Evolutionary conservation across 2,888 invertebrate genomes (phyloP), one percentile per base, ranked within the genome.

Genomic region (Andrena marginata): DNA sequence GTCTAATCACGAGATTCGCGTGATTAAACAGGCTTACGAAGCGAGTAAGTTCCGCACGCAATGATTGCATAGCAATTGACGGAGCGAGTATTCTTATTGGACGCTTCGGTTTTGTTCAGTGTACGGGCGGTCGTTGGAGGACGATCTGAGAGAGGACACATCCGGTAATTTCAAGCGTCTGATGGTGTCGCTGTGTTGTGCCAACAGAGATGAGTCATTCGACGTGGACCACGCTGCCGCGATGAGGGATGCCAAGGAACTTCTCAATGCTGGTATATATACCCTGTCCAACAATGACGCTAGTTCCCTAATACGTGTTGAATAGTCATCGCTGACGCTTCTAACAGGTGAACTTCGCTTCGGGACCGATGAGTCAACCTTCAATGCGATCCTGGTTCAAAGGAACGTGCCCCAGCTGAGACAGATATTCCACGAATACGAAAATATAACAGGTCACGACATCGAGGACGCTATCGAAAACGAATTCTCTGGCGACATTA

Each of bases 151-250:
- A 84, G 96, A 97, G 68, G 99, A 99, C 93, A 99, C 99, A 1
- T 98, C 98, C 65, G 99, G 99, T 16, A 97, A 97, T 92, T 99
- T 99, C 95, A 97, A 97, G 94, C 96, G 98, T 73, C 95, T 99
- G 59, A 96, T 99, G 95, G 97, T 98, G 31, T 98, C 99, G 35
- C 94, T 98, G 20, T 97, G 97, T 90, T 96, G 97, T 93, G 97
- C 97, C 60, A 96, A 97, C 91, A 95, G 98, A 89, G 96, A 97
- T 92, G 99, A 99, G 94, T 96, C 96, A 87, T 96, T 96, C 92
- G 95, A 96, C 16, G 95, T 96, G 5, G 97, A 99, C 94, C 95
- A 95, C 56, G 95, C 95, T 8, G 95, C 94, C 84, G 99, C 99
- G 26, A 95, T 96, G 82, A 95, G 96, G 89, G 98, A 99, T 94